Base-by-base conservation (phyloP, 2,888 invertebrate species). In the Odontocerum albicorne region DNA sequence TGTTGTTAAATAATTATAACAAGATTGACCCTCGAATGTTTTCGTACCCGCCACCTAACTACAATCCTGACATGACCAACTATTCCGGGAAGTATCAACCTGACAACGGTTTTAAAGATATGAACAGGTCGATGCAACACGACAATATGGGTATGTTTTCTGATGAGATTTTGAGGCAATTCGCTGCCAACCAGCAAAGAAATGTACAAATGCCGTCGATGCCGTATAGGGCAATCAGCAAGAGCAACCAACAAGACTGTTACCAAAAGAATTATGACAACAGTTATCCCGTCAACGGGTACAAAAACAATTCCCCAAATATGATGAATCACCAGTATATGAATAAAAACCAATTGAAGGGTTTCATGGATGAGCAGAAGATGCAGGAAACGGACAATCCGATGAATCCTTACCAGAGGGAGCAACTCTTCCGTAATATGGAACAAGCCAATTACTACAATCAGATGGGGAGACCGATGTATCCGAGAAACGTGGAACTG, bases 1-100 rank as follows among this genome's bases (percentile, higher is more conserved):
- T 32, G 31, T 17, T 12, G 17, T 32, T 6, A 17, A 33, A 51
- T 40, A 35, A n/a, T 19, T 15, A 54, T 46, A 52, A 53, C 20
- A 58, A 58, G 27, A n/a, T 47, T 8, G 58, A 55, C 20, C 21
- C 17, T 22, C 35, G 56, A 16, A 42, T 42, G 32, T 55, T 35
- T 31, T 15, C 33, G 27, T 54, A 54, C 21, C 32, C 39, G 20
- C 51, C 45, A 7, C 33, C 58, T 8, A 39, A 45, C 12, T 7
- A 13, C 4, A 8, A 13, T 4, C 35, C 13, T 2, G 44, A 20
- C 10, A 17, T 10, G n/a, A 31, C 31, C 13, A 17, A 32, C 6
- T 15, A 19, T 12, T 10, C 8, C 20, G 10, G 4, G 6, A 4
- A 27, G 6, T 7, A 10, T 4, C 27, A 27, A 8, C 27, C 27